Evolutionary conservation across 2,888 invertebrate genomes (phyloP).

Genomic region (Plutella xylostella): DNA sequence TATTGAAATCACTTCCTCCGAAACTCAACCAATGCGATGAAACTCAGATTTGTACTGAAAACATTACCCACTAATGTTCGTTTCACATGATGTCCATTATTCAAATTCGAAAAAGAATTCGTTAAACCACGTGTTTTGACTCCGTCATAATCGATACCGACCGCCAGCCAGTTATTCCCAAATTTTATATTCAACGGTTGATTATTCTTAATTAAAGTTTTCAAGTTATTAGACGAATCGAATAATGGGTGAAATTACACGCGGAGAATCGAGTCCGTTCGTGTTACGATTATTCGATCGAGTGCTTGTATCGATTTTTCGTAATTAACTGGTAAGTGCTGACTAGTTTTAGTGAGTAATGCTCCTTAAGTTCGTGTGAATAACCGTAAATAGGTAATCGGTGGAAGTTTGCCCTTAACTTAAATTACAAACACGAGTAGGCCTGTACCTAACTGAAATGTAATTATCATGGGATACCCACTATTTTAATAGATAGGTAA

Average conservation of each 20-base stretch:
- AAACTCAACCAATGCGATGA: background rate
- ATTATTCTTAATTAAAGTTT: conserved; percentile 52
- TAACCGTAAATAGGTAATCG: conserved; percentile 24
- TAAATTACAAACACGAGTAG: too few relatives aligned
- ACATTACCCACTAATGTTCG: conserved; percentile 7
- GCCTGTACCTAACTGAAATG: conserved; percentile 24
- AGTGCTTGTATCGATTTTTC: conserved; percentile 43
- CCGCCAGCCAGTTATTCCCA: conserved; percentile 36
- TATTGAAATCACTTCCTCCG: background rate
- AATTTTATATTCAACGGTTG: conserved; percentile 43
- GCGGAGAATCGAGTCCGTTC: conserved; percentile 47
- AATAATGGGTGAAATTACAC: conserved; percentile 53
- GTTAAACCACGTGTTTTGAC: conserved; percentile 3
- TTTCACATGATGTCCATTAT: conserved; percentile 7
- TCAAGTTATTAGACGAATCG: conserved; percentile 43
- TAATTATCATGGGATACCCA: conserved; percentile 36
- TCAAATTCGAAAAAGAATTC: background rate
- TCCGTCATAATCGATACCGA: conserved; percentile 32
- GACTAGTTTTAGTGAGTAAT: conserved; percentile 45
- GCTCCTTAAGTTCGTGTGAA: conserved; percentile 38
- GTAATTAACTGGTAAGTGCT: conserved; percentile 46
- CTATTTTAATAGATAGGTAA: too few relatives aligned
- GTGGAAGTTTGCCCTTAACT: conserved; percentile 45
- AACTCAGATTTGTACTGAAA: background rate
- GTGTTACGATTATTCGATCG: conserved; percentile 48